Conservation (phyloP, 2,797 vertebrate species). For the Momotus momota region DNA sequence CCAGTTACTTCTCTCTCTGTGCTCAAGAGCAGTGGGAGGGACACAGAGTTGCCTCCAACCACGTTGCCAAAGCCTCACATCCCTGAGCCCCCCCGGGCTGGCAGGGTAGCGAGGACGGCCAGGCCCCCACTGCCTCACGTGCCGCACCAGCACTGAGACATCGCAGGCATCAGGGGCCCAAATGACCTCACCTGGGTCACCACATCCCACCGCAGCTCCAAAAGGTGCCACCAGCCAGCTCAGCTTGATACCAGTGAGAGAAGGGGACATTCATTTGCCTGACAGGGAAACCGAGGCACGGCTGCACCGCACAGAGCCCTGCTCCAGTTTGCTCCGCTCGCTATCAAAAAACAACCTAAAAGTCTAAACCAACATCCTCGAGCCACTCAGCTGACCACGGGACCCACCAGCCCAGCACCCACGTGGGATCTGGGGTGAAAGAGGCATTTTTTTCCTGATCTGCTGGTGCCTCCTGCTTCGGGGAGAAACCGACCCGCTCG, state of each 20-base stretch:
- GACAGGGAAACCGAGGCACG: not conserved
- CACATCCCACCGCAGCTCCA: not conserved
- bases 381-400: rapidly evolving
- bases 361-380: not conserved
- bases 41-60: not conserved
- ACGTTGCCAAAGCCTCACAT: rapidly evolving
- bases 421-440: not conserved
- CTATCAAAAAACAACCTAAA: not conserved
- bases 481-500: not conserved
- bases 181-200: not conserved
- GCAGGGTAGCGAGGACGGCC: not conserved
- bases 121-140: rapidly evolving
- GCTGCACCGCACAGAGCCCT: rapidly evolving
- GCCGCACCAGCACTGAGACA: not conserved
- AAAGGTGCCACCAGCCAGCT: not conserved
- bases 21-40: not conserved
- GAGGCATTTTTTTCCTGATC: rapidly evolving
- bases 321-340: rapidly evolving
- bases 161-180: not conserved
- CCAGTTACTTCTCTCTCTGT: not conserved
- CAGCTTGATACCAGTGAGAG: not conserved
- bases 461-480: not conserved
- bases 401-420: not conserved
- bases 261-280: not conserved
- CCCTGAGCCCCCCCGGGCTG: rapidly evolving